phyloP scores from a whole-genome alignment of 2,113 vertebrate genomes.

The Mus musculus region DNA sequence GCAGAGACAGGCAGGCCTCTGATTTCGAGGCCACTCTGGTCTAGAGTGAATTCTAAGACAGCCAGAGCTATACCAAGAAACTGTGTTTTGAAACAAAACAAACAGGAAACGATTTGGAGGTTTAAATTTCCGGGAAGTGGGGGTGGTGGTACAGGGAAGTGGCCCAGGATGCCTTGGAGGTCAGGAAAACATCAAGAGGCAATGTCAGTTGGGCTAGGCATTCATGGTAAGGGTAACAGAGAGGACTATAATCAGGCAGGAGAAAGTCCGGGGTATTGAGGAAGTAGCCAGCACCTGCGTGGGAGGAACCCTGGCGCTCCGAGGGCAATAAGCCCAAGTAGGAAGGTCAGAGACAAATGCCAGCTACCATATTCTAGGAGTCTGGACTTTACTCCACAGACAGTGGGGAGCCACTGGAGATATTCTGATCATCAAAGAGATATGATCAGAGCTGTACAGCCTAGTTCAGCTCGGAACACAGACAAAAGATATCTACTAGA shows the following conservation, averaged over 20 bases:
- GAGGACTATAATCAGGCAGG: slow-evolving; percentile 26
- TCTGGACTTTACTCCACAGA: slow-evolving; percentile 77
- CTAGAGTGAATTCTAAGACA: neutral
- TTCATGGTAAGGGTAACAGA: neutral
- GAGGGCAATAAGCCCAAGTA: slow-evolving; percentile 22
- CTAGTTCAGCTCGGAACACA: neutral
- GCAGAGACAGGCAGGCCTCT: neutral
- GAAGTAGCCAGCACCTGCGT: slow-evolving; percentile 23
- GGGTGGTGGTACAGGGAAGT: neutral
- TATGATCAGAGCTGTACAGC: neutral
- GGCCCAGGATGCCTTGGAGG: neutral
- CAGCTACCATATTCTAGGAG: neutral
- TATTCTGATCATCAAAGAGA: slow-evolving; percentile 15
- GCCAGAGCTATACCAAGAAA: neutral
- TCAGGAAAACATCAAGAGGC: neutral
- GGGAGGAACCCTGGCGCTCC: slow-evolving; percentile 27
- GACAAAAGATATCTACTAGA: neutral
- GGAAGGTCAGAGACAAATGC: slow-evolving; percentile 20
- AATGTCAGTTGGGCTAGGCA: neutral
- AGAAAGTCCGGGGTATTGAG: slow-evolving; percentile 63
- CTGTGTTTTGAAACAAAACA: neutral
- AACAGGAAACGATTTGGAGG: neutral
- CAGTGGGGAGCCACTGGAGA: slow-evolving; percentile 73
- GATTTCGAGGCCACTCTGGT: neutral
- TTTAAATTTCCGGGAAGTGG: neutral